Conservation (phyloP, 2,888 invertebrate genomes). For the Ochropleura plecta region DNA sequence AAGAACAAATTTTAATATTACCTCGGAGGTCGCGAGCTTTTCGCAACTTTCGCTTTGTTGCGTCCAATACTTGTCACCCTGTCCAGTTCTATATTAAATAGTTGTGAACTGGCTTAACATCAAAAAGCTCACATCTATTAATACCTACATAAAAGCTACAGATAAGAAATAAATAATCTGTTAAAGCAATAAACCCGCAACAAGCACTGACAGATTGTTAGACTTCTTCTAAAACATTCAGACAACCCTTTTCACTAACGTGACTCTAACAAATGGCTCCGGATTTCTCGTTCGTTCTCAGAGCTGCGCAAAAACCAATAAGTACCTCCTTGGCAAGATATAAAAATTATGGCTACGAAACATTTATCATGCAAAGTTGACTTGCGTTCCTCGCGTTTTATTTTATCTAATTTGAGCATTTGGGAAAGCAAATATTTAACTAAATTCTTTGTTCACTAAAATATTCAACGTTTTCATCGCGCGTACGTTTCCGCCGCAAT, state of each 20-base stretch:
- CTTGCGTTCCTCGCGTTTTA: constrained; percentile 52
- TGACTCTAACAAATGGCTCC: constrained; percentile 59
- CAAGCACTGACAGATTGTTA: constrained; percentile 44
- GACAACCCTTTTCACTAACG: constrained; percentile 64
- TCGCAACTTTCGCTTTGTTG: constrained; percentile 29
- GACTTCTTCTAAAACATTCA: constrained; percentile 40
- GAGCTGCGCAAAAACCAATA: constrained; percentile 56
- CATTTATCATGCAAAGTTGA: constrained; percentile 59
- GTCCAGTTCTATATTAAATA: constrained; percentile 21
- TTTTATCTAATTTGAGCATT: constrained; percentile 63
- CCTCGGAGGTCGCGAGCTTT: constrained; percentile 3
- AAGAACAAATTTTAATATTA: constrained; percentile 33
- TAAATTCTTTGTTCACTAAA: constrained; percentile 64
- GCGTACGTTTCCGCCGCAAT: constrained; percentile 63
- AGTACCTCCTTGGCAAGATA: constrained; percentile 44
- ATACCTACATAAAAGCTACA: constrained; percentile 22
- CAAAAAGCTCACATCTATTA: not conserved
- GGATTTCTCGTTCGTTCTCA: constrained; percentile 51
- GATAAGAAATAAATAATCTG: constrained; percentile 23
- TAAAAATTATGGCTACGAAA: constrained; percentile 47
- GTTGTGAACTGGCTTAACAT: constrained; percentile 6
- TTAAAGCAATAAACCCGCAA: constrained; percentile 40
- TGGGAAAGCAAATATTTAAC: constrained; percentile 61
- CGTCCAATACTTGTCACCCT: constrained; percentile 17
- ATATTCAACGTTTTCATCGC: constrained; percentile 65